Conservation (phyloP, 2,888 invertebrate species). For the Holacanthella duospinosa region DNA sequence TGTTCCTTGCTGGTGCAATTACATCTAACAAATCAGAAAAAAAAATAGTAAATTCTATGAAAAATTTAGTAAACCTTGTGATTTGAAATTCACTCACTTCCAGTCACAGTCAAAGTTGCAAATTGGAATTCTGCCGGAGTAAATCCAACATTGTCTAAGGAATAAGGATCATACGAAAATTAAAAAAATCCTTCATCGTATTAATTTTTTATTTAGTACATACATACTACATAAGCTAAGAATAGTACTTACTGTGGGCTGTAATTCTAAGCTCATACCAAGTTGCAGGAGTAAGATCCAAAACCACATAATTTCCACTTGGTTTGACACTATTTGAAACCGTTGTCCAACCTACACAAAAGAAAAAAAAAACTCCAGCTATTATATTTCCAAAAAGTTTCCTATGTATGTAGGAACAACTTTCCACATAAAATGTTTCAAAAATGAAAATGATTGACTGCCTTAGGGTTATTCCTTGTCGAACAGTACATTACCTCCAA, state of each 20-base stretch:
- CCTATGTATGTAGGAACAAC: no score
- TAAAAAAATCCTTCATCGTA: no score
- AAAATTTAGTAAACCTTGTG: conserved; percentile 12
- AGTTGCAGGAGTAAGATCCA: conserved; percentile 78
- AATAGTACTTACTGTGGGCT: conserved; percentile 50
- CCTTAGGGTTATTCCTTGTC: no score
- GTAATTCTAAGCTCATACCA: conserved; percentile 88
- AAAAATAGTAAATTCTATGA: conserved; percentile 40
- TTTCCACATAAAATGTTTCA: no score
- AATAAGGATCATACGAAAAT: no score
- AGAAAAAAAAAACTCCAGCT: no score
- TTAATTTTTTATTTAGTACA: no score
- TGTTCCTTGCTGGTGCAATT: conserved; percentile 53
- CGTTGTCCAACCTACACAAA: no score
- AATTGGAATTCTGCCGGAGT: conserved; percentile 92
- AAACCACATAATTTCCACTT: conserved; percentile 75
- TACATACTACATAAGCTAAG: no score
- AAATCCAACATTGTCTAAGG: conserved; percentile 77
- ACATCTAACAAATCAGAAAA: conserved; percentile 54
- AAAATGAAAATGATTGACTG: no score
- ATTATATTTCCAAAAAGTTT: no score
- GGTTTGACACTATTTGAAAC: conserved; percentile 87
- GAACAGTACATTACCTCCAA: no score
- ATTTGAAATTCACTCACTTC: conserved; percentile 56
- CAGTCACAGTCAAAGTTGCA: conserved; percentile 83